Conservation (phyloP, 2,888 invertebrate genomes). For the Salpingus planirostris region DNA sequence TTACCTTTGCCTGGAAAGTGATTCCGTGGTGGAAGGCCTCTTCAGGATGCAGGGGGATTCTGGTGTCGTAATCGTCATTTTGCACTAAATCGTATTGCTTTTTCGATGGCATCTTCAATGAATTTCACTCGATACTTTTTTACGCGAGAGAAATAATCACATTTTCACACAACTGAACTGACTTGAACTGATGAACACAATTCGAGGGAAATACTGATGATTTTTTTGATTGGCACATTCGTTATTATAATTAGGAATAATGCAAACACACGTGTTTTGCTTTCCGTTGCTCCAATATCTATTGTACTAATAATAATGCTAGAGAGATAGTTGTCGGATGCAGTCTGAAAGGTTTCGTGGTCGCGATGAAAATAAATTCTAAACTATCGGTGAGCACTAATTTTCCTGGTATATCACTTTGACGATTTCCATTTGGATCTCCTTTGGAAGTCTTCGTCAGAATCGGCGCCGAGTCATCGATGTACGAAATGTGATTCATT, state of each 20-base stretch:
- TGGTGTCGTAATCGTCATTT: conserved; percentile 91
- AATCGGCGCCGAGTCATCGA: conserved; percentile 14
- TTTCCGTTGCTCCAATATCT: no score
- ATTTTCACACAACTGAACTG: conserved; percentile 12
- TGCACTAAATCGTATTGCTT: conserved; percentile 91
- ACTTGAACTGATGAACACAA: no score
- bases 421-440: conserved; percentile 13
- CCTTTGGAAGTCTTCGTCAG: conserved; percentile 17
- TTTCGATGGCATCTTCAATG: conserved; percentile 73
- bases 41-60: conserved; percentile 94
- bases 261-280: no score
- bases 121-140: conserved; percentile 8
- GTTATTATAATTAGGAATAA: no score
- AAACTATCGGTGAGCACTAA: no score
- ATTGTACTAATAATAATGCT: no score
- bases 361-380: no score
- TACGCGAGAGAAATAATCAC: conserved; percentile 2
- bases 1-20: conserved; percentile 94
- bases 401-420: conserved; percentile 1
- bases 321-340: no score
- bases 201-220: no score
- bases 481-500: no score
- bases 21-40: conserved; percentile 97
- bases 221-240: conserved; percentile 15
- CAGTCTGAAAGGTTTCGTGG: no score